phyloP scores from a whole-genome alignment of 2,113 vertebrate species.

The Tylochromis polylepis region DNA sequence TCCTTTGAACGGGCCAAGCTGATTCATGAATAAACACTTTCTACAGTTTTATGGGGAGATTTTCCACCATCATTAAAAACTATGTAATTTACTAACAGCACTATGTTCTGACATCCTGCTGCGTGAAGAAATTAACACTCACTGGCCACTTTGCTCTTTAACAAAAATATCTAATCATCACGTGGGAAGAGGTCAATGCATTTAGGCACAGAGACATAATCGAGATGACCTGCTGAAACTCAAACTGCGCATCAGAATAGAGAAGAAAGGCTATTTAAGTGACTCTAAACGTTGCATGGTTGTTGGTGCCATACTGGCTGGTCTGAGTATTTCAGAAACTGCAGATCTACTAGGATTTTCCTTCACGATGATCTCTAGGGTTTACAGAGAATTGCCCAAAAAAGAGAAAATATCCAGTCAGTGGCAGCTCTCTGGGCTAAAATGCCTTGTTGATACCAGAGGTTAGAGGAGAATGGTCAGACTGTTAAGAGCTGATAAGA shows the following conservation, averaged over 20 bases:
- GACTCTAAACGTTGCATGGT: accelerated
- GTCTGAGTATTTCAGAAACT: not conserved
- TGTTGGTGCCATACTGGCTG: not conserved
- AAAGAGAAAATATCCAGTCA: not conserved
- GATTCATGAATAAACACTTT: not conserved
- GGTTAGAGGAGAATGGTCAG: not conserved
- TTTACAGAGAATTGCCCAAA: not conserved
- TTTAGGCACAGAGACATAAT: not conserved
- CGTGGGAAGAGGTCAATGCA: not conserved
- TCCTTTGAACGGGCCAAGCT: not conserved
- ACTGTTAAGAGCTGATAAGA: not conserved
- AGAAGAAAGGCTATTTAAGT: not conserved
- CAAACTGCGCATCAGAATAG: not conserved
- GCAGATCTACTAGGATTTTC: not conserved
- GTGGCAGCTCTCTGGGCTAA: not conserved
- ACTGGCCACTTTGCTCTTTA: not conserved
- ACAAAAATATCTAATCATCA: not conserved
- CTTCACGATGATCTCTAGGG: not conserved
- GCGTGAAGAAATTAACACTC: not conserved
- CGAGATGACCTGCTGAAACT: not conserved
- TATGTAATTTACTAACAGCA: not conserved
- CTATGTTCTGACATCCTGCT: not conserved
- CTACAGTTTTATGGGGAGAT: not conserved
- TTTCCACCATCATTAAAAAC: not conserved
- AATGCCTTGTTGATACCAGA: not conserved